Evolutionary conservation across 2,113 vertebrate genomes (phyloP), one percentile per base, ranked within the genome.

Genomic region (Pogonocichla stellata): DNA sequence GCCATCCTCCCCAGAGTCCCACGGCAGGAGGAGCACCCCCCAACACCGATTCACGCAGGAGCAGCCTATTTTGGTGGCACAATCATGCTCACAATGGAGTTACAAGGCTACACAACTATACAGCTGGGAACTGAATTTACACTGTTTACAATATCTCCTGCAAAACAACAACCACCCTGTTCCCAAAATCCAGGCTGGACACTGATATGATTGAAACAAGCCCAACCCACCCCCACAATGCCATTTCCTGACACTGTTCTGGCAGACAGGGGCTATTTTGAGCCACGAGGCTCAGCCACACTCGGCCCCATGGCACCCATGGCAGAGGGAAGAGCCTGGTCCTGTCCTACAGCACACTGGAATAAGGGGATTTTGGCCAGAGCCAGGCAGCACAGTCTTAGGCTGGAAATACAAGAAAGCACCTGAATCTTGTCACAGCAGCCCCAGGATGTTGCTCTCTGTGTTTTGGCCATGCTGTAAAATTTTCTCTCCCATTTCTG

Each of bases 131-230:
- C 89, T 60, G 91, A 56, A 75, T 95, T 67, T 79, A 83, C 80
- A 85, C 91, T 97, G 96, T 96, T 96, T 95, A 96, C 71, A 96
- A 86, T 91, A 73, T 87, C 94, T 70, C 65, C 79, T 83, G 65
- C 22, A 25, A 94, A 93, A 97, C 65, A 94, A 91, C 93, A 90
- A 58, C 57, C 85, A 64, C 85, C 80, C 83, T 71, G 69, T 96
- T 95, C 95, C 95, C 86, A 79, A 88, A 96, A 88, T 78, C 89
- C 80, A 92, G 48, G 60, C 92, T 69, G 40, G 86, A 93, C 91
- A 53, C 81, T 64, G 54, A 74, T 67, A 91, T 50, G 50, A 95
- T 80, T 92, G 87, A 83, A 80, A 87, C 0, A 34, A 79, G 45
- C 92, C 62, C 2, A 4, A 48, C 86, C 92, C 80, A 79, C 42